Percentiles rank a stretch among this genome's conserved stretches.
Conservation (phyloP, 2,113 vertebrate genomes). For the Chiloscyllium plagiosum region DNA sequence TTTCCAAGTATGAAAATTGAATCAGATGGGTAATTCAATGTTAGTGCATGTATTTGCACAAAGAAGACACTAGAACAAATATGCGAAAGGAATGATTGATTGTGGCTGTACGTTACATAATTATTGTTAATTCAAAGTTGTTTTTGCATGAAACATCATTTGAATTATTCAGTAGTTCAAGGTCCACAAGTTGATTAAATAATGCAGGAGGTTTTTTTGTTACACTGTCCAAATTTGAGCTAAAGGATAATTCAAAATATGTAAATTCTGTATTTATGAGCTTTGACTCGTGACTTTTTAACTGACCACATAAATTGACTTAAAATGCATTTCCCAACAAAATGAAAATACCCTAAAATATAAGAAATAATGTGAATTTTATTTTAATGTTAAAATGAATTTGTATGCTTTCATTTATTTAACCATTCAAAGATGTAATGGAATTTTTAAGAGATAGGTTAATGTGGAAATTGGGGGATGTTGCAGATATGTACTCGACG, state of each 20-base stretch:
- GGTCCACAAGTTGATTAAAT: background rate
- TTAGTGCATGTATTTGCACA: constrained; percentile 33
- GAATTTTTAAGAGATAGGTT: background rate
- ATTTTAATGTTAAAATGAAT: background rate
- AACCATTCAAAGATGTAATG: background rate
- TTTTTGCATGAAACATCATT: background rate
- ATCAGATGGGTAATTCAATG: constrained; percentile 38
- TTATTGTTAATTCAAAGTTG: background rate
- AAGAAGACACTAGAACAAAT: background rate
- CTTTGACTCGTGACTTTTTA: background rate
- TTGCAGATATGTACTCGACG: background rate
- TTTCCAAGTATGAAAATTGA: background rate
- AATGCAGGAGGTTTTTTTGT: background rate
- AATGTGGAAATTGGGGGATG: background rate
- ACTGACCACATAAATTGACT: background rate
- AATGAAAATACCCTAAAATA: background rate
- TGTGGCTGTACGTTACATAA: background rate
- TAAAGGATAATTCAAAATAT: background rate
- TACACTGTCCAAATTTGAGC: background rate
- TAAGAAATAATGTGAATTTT: background rate
- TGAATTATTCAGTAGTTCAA: constrained; percentile 22
- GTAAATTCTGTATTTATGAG: background rate
- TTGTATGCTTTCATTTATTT: background rate
- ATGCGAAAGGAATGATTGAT: background rate
- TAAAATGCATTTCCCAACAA: background rate